Base-by-base conservation (phyloP, 1,140 invertebrate species). In the Dendrolimus kikuchii region DNA sequence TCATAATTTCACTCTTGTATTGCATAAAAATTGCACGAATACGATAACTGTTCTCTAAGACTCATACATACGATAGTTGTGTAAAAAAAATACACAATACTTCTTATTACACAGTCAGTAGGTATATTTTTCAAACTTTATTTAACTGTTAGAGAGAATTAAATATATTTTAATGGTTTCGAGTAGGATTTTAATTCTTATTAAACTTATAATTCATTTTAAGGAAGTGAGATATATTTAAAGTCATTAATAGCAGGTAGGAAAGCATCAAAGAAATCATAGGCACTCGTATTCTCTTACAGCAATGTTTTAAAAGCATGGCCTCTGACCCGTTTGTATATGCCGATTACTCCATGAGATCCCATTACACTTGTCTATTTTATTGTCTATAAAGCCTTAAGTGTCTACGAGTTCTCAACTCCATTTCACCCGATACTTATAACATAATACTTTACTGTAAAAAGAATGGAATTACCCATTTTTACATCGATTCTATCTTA, bases 301-400 rank as follows among this genome's bases (percentile, higher is more conserved):
- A 67, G 23, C 60, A 60, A 53, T 53, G 55, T 60, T 47, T 62
- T 69, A 65, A 72, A 60, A 59, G 55, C 46, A 41, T 66, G 72
- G 69, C 74, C 77, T 68, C 52, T 62, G 73, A 74, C 77, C 73
- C 47, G 52, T 51, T 65, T 73, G 23, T 72, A 77, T 68, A 65
- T 66, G 60, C 70, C 61, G 62, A 52, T 67, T 68, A 62, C 53
- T 57, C 62, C 60, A 54, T 60, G 56, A 73, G 69, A 78, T 68
- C 69, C 68, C 67, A 80, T 80, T 77, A 82, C 71, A 71, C 70
- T 71, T 68, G 70, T 65, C 66, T 59, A 66, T 64, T 82, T 82
- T 80, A 80, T 75, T 64, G 75, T 70, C 79, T 60, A 75, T 75
- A 74, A 74, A 73, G 60, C 58, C 60, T 70, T 69, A 70, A 71